These are phyloP conservation scores for Ascaphus truei DNA, from an alignment of 2,113 vertebrate species.

Conservation along the genomic window DNA sequence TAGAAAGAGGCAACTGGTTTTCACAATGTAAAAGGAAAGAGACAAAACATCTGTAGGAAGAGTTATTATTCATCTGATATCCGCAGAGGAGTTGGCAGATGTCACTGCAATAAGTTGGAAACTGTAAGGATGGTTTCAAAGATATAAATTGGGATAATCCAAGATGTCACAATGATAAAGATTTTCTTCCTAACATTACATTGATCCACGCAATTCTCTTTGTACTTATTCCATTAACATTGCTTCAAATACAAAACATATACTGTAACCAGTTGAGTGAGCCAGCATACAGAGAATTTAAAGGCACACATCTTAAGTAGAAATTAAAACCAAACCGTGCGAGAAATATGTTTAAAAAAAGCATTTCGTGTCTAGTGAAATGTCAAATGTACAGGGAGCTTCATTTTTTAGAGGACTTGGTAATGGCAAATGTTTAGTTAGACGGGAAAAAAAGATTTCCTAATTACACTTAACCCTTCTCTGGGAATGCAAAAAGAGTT, in stretches of 20 bases:
- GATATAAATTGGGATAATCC: conserved; percentile 53
- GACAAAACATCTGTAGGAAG: conserved; percentile 53
- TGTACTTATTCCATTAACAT: conserved; percentile 27
- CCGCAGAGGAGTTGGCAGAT: conserved; percentile 62
- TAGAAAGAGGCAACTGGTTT: conserved; percentile 32
- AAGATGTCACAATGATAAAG: conserved; percentile 38
- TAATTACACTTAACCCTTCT: too few species aligned
- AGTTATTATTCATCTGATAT: conserved; percentile 62
- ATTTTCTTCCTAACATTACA: conserved; percentile 29
- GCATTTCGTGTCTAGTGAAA: not conserved
- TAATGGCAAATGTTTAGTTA: too few species aligned
- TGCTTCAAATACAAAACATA: conserved; percentile 33
- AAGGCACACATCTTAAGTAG: not conserved
- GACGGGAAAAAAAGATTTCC: too few species aligned
- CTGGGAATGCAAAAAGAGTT: too few species aligned
- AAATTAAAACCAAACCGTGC: not conserved
- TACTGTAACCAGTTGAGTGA: conserved; percentile 5
- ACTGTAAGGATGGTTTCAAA: conserved; percentile 44
- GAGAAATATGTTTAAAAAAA: too few species aligned
- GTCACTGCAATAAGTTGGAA: conserved; percentile 47
- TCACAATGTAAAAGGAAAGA: conserved; percentile 42
- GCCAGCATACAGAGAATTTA: not conserved
- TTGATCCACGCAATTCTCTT: conserved; percentile 17
- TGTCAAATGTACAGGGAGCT: not conserved
- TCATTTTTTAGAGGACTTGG: not conserved